Conservation (phyloP, 2,113 vertebrate genomes). For the Anolis carolinensis region DNA sequence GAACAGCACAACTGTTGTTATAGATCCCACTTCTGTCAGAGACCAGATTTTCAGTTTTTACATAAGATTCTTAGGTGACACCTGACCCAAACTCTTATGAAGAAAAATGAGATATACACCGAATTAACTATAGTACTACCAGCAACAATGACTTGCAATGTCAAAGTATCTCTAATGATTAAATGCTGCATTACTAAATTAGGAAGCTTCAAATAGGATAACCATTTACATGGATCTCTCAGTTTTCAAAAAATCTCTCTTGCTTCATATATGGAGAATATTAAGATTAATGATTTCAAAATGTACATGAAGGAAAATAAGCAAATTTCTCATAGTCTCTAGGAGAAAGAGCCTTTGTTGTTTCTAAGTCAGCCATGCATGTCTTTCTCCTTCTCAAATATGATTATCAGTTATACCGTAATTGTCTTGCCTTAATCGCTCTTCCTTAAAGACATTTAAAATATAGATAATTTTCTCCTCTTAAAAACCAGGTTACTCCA, state of each 20-base stretch:
- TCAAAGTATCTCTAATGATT: slow-evolving; percentile 7
- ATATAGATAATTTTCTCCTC: slow-evolving; percentile 18
- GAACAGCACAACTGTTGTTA: too few species aligned
- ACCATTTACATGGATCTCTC: slow-evolving; percentile 27
- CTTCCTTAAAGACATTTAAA: slow-evolving; percentile 7
- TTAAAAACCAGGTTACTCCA: not conserved
- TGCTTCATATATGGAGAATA: not conserved
- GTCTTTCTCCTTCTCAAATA: not conserved
- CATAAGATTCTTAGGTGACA: too few species aligned
- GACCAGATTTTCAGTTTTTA: too few species aligned
- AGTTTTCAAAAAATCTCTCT: slow-evolving; percentile 9
- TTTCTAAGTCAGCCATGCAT: not conserved
- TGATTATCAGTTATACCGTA: not conserved
- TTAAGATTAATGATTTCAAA: not conserved
- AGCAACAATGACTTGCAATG: not conserved
- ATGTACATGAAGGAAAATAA: not conserved
- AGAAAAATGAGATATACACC: too few species aligned
- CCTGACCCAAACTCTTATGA: too few species aligned
- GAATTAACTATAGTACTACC: too few species aligned
- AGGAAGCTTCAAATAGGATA: slow-evolving; percentile 1
- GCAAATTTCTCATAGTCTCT: not conserved
- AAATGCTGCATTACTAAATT: slow-evolving; percentile 21
- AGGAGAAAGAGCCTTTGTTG: not conserved
- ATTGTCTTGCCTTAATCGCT: not conserved
- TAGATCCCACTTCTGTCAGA: too few species aligned